Base-by-base conservation (phyloP, 2,888 invertebrate species). In the Thymelicus sylvestris region DNA sequence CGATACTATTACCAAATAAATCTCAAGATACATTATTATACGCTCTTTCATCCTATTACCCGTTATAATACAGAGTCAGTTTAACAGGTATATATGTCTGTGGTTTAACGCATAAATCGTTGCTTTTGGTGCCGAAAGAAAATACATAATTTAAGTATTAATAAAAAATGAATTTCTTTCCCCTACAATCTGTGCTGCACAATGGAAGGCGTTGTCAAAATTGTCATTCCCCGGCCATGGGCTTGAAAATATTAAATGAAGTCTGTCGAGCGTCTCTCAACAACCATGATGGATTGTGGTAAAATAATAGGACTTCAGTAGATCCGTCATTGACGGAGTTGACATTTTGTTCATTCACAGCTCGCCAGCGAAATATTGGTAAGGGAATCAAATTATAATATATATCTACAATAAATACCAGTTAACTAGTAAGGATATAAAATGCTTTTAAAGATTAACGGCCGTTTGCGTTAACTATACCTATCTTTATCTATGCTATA, bases 221-320 rank as follows among this genome's bases (percentile, higher is more conserved):
- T 50, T 67, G 60, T 60, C 67, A 48, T 38, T 50, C 41, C 48
- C 50, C 19, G 44, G 41, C 31, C n/a, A 7, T 41, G 50, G 67
- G 61, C 61, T n/a, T 59, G 67, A 67, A 67, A 50, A 60, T 60
- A 67, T 66, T 71, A 71, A 73, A 73, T 67, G 66, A 73, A 66
- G 55, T 61, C 73, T 73, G 67, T 73, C 71, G 64, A 63, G 65
- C 19, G 7, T 66, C 65, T 71, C 71, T 60, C 47, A 38, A 60
- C 67, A 59, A 13, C 62, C 48, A 61, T 67, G 67, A 67, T 67
- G 67, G 67, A 67, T 67, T 67, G 67, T 60, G 7, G 50, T 41
- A 41, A 67, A 67, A 67, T 67, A 67, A 67, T 67, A 50, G 67
- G 67, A 60, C 67, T 67, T 61, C 66, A 50, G 67, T 31, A 24